These are phyloP conservation scores for Acanthopleura granulata DNA, from an alignment of 2,888 invertebrate genomes.

Conservation along the genomic window DNA sequence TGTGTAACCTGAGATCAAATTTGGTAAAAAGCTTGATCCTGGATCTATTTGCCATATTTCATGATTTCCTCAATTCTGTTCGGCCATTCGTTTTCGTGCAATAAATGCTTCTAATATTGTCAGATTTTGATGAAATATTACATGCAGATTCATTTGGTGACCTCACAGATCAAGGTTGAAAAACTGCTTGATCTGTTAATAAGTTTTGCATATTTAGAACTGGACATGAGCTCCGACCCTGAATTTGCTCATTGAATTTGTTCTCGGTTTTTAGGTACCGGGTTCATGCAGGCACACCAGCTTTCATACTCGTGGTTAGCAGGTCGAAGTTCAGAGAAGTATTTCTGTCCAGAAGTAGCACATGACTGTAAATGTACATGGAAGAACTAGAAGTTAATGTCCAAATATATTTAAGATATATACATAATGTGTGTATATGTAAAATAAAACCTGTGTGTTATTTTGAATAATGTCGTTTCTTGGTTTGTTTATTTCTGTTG, in stretches of 20 bases:
- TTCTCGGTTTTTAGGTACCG: conserved; percentile 40
- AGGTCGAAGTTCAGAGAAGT: conserved; percentile 47
- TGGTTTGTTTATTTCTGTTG: no score
- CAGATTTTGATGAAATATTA: not conserved
- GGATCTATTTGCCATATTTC: not conserved
- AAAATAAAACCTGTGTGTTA: no score
- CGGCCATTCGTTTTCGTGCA: no score
- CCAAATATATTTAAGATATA: no score
- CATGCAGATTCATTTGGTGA: no score
- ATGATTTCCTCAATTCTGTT: not conserved
- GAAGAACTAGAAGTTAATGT: not conserved
- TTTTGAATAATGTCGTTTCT: no score
- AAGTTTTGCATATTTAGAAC: no score
- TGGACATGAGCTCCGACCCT: no score
- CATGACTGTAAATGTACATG: not conserved
- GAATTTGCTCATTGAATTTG: not conserved
- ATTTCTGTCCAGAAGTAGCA: conserved; percentile 31
- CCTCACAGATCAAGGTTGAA: not conserved
- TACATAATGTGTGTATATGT: no score
- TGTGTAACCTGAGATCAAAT: no score
- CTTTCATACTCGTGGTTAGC: conserved; percentile 46
- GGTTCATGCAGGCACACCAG: conserved; percentile 56
- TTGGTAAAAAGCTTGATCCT: no score
- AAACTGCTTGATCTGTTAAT: not conserved
- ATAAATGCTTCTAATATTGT: not conserved